Percentiles rank a stretch among this genome's conserved stretches.
These are phyloP conservation scores for Drosophila differens DNA, from an alignment of 2,888 invertebrate species.

Conservation along the genomic window DNA sequence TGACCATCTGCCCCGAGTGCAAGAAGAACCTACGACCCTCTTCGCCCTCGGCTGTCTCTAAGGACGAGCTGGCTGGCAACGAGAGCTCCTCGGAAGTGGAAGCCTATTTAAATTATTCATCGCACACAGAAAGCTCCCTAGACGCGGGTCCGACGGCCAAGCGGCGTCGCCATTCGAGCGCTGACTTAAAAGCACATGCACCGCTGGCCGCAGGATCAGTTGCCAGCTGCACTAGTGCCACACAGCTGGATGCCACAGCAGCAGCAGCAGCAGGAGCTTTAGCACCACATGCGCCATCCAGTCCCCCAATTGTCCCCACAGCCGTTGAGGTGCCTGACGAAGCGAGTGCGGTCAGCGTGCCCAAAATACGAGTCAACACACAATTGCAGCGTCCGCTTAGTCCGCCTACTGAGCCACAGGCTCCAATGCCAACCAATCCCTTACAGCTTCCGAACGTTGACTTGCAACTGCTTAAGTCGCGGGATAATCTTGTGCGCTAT, in stretches of 20 bases:
- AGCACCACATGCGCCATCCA: slow-evolving; percentile 11
- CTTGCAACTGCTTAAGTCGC: slow-evolving; percentile 79
- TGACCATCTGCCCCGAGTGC: slow-evolving; percentile 97
- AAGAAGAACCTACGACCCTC: slow-evolving; percentile 84
- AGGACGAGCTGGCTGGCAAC: slow-evolving; percentile 81
- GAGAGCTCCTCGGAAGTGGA: slow-evolving; percentile 85
- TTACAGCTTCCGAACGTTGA: slow-evolving; percentile 61
- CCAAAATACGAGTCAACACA: slow-evolving; percentile 80
- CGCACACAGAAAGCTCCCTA: slow-evolving; percentile 83
- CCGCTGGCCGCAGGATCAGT: slow-evolving; percentile 31
- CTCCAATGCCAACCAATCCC: slow-evolving; percentile 6
- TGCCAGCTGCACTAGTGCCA: slow-evolving; percentile 37
- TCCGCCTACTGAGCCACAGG: slow-evolving; percentile 48
- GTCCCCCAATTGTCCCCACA: slow-evolving; percentile 20
- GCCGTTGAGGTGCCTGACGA: slow-evolving; percentile 31
- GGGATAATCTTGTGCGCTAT: slow-evolving; percentile 81
- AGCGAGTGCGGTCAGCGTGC: slow-evolving; percentile 56
- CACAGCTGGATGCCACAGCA: slow-evolving; percentile 25
- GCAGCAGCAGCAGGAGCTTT: background rate
- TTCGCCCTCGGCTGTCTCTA: slow-evolving; percentile 78
- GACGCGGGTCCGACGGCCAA: slow-evolving; percentile 78
- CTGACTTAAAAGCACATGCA: slow-evolving; percentile 62
- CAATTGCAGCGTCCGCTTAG: slow-evolving; percentile 77
- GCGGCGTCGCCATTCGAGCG: slow-evolving; percentile 73
- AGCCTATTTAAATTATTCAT: slow-evolving; percentile 79